These are phyloP conservation scores for Drosophila villosipedis DNA, from an alignment of 2,888 invertebrate species.

Conservation along the genomic window DNA sequence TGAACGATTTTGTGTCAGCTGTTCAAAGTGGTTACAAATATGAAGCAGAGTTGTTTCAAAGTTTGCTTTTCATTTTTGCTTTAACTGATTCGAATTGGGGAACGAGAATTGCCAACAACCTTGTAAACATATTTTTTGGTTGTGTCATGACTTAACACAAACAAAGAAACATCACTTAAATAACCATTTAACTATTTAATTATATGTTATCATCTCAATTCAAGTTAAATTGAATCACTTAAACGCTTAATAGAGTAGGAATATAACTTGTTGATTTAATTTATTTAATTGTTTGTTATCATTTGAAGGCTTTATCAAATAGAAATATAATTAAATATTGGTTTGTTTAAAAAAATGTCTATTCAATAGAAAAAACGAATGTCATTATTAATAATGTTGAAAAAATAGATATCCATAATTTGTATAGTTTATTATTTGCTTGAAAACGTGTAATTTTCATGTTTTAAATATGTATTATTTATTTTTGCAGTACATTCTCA, in stretches of 20 bases:
- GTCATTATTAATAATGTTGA: not conserved
- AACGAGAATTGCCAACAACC: constrained; percentile 1
- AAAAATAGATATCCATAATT: not conserved
- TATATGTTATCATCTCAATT: no score
- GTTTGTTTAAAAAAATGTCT: no score
- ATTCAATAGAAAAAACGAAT: not conserved
- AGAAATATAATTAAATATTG: not conserved
- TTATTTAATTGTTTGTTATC: no score
- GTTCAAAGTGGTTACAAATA: constrained; percentile 5
- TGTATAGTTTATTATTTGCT: not conserved
- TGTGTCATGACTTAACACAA: not conserved
- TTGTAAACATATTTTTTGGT: not conserved
- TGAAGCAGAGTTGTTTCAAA: constrained; percentile 5
- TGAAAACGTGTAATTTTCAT: not conserved
- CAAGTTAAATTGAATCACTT: not conserved
- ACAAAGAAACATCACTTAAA: no score
- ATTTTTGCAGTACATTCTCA: constrained; percentile 15
- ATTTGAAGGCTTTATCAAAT: no score
- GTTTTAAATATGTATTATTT: not conserved
- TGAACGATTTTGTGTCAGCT: constrained; percentile 18
- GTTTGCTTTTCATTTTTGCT: not conserved
- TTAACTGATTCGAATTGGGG: constrained; percentile 4
- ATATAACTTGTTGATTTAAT: not conserved
- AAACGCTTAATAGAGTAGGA: not conserved
- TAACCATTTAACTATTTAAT: not conserved